Percentiles rank a stretch among this genome's conserved stretches.
Evolutionary conservation across 2,888 invertebrate species (phyloP).

Genomic region (Gastracanthus pulcherrimus): DNA sequence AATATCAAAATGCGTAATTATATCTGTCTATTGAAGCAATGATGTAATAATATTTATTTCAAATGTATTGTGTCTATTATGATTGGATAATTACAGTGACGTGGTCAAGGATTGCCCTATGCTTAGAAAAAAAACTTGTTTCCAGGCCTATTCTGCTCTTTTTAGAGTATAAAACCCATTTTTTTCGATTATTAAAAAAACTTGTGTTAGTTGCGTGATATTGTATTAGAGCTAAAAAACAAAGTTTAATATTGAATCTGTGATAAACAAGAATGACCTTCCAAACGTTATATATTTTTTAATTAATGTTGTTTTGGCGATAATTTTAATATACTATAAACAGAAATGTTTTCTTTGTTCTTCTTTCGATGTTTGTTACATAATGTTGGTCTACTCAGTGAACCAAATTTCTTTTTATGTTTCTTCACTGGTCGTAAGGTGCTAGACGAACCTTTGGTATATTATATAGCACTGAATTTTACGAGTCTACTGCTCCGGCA

Average conservation of each 20-base stretch:
- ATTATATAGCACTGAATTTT: no score
- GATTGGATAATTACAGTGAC: not conserved
- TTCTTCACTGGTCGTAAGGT: not conserved
- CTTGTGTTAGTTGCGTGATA: not conserved
- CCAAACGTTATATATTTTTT: not conserved
- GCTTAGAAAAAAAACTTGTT: not conserved
- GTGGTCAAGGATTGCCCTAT: not conserved
- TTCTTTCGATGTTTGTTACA: no score
- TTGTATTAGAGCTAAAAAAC: not conserved
- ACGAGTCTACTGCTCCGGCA: no score
- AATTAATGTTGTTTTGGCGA: not conserved
- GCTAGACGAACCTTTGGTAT: not conserved
- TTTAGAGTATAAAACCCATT: not conserved
- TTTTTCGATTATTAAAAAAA: no score
- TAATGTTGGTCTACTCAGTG: not conserved
- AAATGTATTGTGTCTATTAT: not conserved
- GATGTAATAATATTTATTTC: not conserved
- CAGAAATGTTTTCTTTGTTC: not conserved
- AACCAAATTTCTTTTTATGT: not conserved
- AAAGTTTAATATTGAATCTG: not conserved
- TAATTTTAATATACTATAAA: no score
- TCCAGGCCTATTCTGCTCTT: not conserved
- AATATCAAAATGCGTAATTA: not conserved
- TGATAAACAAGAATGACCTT: not conserved
- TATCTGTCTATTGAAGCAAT: not conserved